Evolutionary conservation across 2,113 vertebrate genomes (phyloP), one percentile per base, ranked within the genome.

Genomic region (Alaudala cheleensis): DNA sequence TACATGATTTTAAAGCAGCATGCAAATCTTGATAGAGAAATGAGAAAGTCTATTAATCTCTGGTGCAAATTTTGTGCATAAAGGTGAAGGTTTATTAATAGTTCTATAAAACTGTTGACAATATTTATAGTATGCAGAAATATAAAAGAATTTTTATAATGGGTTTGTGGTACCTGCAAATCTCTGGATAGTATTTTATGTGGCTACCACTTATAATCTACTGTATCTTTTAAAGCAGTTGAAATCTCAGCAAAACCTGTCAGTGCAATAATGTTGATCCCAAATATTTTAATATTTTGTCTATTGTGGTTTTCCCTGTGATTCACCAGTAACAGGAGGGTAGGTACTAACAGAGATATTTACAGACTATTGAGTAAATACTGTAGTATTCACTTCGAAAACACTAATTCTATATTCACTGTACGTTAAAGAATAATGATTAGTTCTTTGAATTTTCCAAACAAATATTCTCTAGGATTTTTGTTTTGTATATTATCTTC

Each of bases 1-100:
- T 80, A 20, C 19, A 74, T 89, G 44, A 11, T 83, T 92, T 91
- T 91, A 92, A 95, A 62, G 79, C 62, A 92, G 19, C 50, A 80
- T 50, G 70, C 56, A 91, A 78, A 95, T 39, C 34, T 83, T 80
- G 16, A 64, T 83, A 87, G 88, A 69, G 58, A 44, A 91, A 82
- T 1, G 11, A 39, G 9, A 28, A 42, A 51, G 12, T 70, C 12
- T 11, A 11, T 69, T 86, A 14, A 17, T 51, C 5, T 56, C 20
- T 60, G 49, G 57, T 19, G 60, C 9, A 65, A 50, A 58, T 64
- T 58, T 53, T 54, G 18, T 70, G 44, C 22, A 5, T 39, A 44
- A 60, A 49, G 11, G 6, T 40, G 28, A 76, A 37, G 8, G 5
- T 62, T 69, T 70, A 22, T 74, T 51, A 53, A 26, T 44, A 39